Evolutionary conservation across 2,888 invertebrate genomes (phyloP).

Genomic region (Operophtera brumata): DNA sequence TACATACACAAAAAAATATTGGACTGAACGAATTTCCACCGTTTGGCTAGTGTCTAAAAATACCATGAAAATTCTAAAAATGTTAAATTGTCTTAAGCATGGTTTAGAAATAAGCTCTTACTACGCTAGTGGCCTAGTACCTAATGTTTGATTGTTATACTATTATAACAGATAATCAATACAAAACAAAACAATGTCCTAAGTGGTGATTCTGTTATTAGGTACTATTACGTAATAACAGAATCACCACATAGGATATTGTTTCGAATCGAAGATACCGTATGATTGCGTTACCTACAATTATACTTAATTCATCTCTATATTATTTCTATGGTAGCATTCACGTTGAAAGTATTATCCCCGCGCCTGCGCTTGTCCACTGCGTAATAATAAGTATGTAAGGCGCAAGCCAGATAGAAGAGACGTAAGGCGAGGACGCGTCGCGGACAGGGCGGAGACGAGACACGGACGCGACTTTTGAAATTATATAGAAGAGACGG

Average conservation of each 20-base stretch:
- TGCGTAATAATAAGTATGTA: too few species aligned
- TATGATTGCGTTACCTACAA: background rate
- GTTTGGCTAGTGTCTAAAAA: conserved; percentile 28
- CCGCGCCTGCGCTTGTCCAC: too few species aligned
- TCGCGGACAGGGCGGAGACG: too few species aligned
- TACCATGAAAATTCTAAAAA: conserved; percentile 6
- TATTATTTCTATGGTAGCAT: too few species aligned
- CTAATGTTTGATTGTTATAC: background rate
- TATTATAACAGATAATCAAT: background rate
- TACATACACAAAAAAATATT: conserved; percentile 11
- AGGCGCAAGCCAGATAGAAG: too few species aligned
- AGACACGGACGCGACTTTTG: too few species aligned
- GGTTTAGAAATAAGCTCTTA: background rate
- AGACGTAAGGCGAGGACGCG: too few species aligned
- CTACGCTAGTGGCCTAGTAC: background rate
- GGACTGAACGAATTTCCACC: conserved; percentile 37
- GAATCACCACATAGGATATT: conserved; percentile 3
- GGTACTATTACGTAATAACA: background rate
- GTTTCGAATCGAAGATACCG: background rate
- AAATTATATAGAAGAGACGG: too few species aligned
- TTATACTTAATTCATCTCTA: too few species aligned
- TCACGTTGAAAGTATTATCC: too few species aligned
- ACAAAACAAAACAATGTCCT: too few species aligned
- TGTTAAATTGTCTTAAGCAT: background rate
- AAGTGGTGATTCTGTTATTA: too few species aligned